These are phyloP conservation scores for Peromyscus eremicus DNA, from an alignment of 2,797 vertebrate species.

Conservation along the genomic window DNA sequence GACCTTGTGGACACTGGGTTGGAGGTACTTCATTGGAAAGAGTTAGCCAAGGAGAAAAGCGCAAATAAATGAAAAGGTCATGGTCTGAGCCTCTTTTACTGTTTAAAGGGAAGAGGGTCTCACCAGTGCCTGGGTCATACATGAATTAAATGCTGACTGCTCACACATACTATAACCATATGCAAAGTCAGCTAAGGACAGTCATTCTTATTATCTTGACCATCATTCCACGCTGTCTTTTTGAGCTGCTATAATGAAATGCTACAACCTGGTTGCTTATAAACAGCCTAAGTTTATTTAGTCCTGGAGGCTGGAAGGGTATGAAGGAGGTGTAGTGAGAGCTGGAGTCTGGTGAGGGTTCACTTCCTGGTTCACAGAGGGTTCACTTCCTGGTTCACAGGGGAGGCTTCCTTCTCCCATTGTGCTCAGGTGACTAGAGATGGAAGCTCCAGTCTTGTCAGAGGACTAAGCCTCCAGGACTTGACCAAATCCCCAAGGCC, in stretches of 20 bases:
- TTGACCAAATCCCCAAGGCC: background rate
- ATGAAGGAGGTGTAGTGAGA: background rate
- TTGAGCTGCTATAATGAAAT: background rate
- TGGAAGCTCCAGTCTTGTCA: too few species aligned
- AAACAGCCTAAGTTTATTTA: background rate
- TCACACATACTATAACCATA: accelerated
- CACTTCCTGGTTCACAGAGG: background rate
- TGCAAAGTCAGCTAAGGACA: too few species aligned
- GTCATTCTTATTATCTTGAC: accelerated
- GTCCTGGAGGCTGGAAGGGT: background rate
- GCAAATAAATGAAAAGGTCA: background rate
- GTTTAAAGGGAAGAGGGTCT: background rate
- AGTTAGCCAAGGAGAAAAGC: background rate
- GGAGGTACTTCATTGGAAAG: background rate
- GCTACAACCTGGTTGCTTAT: too few species aligned
- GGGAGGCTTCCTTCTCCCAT: background rate
- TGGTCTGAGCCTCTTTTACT: background rate
- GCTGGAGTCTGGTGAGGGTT: background rate
- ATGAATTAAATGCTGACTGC: too few species aligned
- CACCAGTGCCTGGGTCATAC: accelerated
- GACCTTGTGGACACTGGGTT: background rate
- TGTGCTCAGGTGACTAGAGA: background rate
- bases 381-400: background rate
- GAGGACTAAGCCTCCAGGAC: background rate
- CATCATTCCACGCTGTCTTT: background rate